Evolutionary conservation across 2,888 invertebrate species (phyloP), one percentile per base, ranked within the genome.

Genomic region (Choreutis nemorana): DNA sequence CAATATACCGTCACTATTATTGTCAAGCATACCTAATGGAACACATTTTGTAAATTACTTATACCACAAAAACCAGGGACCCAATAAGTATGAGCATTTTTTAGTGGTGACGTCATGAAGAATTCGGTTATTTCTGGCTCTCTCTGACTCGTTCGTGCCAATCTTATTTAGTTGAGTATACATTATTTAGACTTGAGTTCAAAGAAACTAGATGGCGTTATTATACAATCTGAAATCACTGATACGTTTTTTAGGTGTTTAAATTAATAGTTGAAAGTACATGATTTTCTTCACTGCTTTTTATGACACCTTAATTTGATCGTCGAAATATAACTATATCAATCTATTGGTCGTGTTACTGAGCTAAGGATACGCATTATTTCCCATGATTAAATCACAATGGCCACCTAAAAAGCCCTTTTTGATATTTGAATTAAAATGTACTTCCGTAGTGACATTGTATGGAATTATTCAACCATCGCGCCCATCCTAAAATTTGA

Each of bases 81-180:
- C n/a, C n/a, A n/a, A n/a, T n/a, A n/a, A n/a, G 44, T 63, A 67
- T 58, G 50, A 55, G 44, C 64, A 68, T 72, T 63, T 70, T 71
- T 75, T 70, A 64, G 55, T 59, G 58, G 60, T 68, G 62, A 66
- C 72, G 71, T 75, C 72, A 73, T 51, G 47, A 36, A 42, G 55
- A 61, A 59, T 71, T 72, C 50, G 66, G 62, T 39, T 48, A 45
- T 45, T 51, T 47, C 31, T 40, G 30, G 33, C 26, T 25, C n/a
- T 22, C 28, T 14, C 27, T 35, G 27, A 36, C 34, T 43, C 41
- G 37, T 34, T 35, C 36, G 44, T 37, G 41, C 42, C 36, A 44
- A 48, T 15, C 30, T 27, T 35, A 35, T 33, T 23, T 6, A 16
- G 25, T 30, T 33, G 15, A n/a, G n/a, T n/a, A n/a, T n/a, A n/a